Conservation (phyloP, 2,113 vertebrate species). For the Engraulis encrasicolus region DNA sequence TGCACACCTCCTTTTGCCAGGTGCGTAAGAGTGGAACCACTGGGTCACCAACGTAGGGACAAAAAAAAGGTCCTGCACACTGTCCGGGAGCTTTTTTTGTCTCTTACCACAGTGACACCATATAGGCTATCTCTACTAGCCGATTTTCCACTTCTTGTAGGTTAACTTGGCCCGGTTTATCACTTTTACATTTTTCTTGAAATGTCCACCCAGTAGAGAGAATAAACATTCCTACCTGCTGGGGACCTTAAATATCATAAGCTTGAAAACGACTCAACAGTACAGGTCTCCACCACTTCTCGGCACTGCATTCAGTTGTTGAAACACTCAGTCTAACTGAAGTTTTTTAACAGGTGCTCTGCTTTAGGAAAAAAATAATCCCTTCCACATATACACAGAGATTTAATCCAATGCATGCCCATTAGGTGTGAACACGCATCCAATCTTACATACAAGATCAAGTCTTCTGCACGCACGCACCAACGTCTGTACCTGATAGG, state of each 20-base stretch:
- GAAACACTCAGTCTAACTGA: background rate
- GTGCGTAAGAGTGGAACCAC: too few species aligned
- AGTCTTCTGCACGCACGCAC: background rate
- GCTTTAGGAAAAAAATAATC: background rate
- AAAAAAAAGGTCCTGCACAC: too few species aligned
- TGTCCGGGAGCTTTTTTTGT: too few species aligned
- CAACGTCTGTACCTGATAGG: constrained; percentile 76
- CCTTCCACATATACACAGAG: background rate
- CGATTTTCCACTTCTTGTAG: too few species aligned
- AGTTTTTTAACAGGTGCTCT: background rate
- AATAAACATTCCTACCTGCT: background rate
- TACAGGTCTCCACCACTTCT: background rate
- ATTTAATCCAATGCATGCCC: background rate
- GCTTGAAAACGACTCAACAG: background rate
- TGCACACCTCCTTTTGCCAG: too few species aligned
- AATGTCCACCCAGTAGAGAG: constrained; percentile 15
- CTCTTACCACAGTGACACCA: too few species aligned
- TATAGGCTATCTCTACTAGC: too few species aligned
- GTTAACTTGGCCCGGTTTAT: too few species aligned
- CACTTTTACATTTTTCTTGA: too few species aligned
- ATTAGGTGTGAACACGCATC: background rate
- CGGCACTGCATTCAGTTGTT: background rate
- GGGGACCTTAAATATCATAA: background rate
- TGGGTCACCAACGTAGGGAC: too few species aligned
- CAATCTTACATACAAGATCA: too few species aligned